Evolutionary conservation across 2,888 invertebrate species (phyloP).

Genomic region (Mimas tiliae): DNA sequence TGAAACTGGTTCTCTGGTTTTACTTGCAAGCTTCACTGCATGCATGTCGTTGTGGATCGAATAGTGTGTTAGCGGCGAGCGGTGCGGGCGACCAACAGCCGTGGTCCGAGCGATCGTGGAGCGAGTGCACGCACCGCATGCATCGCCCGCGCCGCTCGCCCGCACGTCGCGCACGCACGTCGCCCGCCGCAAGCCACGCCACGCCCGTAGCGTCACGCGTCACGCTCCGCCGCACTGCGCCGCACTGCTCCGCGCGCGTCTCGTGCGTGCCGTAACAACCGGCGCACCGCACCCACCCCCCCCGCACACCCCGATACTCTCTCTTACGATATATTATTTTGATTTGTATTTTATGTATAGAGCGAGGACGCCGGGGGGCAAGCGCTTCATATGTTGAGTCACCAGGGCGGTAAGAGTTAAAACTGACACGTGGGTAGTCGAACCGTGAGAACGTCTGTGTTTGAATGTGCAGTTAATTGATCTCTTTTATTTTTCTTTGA

Average conservation of each 20-base stretch:
- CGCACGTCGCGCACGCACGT: constrained; percentile 44
- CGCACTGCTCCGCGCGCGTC: constrained; percentile 47
- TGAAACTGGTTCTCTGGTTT: constrained; percentile 83
- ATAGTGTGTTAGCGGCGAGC: constrained; percentile 44
- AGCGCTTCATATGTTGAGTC: constrained; percentile 94
- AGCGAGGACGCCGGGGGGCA: constrained; percentile 96
- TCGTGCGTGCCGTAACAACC: constrained; percentile 52
- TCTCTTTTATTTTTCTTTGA: constrained; percentile 83
- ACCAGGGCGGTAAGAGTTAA: constrained; percentile 96
- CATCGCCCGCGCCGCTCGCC: constrained; percentile 33
- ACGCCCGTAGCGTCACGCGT: constrained; percentile 41
- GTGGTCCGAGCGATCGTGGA: neutral
- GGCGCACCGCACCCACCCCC: constrained; percentile 65
- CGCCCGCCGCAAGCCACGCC: constrained; percentile 45
- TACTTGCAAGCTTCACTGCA: constrained; percentile 84
- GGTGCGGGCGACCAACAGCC: constrained; percentile 34
- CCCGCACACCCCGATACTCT: constrained; percentile 81
- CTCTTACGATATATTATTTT: constrained; percentile 84
- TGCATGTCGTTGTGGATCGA: constrained; percentile 68
- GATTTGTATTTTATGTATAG: constrained; percentile 88
- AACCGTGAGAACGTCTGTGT: constrained; percentile 84
- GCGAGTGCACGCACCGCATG: constrained; percentile 12
- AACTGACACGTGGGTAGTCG: constrained; percentile 82
- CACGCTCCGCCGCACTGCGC: constrained; percentile 50
- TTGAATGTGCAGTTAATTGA: constrained; percentile 83